Evolutionary conservation across 2,888 invertebrate species (phyloP).

Genomic region (Mechanitis messenoides): DNA sequence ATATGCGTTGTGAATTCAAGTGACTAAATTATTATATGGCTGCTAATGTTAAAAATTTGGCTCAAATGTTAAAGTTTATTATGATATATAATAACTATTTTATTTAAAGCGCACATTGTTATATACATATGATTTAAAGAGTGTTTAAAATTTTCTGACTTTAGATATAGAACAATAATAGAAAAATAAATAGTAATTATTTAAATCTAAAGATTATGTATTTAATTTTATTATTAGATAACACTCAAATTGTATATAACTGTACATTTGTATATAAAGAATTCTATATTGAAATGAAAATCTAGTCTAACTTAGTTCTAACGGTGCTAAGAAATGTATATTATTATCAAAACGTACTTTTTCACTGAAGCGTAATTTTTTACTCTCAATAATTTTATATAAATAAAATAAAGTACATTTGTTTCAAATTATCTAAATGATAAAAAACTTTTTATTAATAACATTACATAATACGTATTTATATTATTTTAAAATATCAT

Average conservation of each 20-base stretch:
- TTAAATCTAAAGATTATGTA: background rate
- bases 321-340: constrained; percentile 74
- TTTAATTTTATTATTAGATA: constrained; percentile 15
- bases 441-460: too few species aligned
- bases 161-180: constrained; percentile 1
- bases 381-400: background rate
- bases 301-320: constrained; percentile 75
- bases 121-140: background rate
- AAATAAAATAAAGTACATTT: too few species aligned
- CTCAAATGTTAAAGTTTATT: background rate
- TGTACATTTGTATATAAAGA: constrained; percentile 56
- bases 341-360: constrained; percentile 33
- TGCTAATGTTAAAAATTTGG: background rate
- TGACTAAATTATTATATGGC: background rate
- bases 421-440: too few species aligned
- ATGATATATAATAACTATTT: background rate
- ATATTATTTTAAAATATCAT: background rate
- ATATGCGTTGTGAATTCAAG: background rate
- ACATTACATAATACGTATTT: background rate
- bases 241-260: constrained; percentile 27
- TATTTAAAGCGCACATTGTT: background rate
- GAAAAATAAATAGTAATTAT: background rate
- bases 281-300: constrained; percentile 49
- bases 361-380: constrained; percentile 26
- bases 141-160: background rate